Evolutionary conservation across 37 sponge, comb jelly and placozoan genomes (phyloP).

Genomic region (Oscarella lobularis): DNA sequence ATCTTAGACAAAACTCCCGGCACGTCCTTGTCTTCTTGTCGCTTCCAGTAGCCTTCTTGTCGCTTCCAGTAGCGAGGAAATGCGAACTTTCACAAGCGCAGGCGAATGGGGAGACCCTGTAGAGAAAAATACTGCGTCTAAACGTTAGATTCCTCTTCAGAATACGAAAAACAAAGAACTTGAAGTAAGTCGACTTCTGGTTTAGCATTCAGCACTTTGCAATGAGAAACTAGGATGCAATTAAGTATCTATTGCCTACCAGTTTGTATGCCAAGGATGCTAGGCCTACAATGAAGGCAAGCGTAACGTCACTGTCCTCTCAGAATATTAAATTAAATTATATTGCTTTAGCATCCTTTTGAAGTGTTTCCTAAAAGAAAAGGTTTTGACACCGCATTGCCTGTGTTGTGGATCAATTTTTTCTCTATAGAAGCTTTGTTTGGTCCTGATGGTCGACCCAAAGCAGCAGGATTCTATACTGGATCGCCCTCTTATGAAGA

Average conservation of each 20-base stretch:
- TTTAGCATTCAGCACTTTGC: too few species aligned
- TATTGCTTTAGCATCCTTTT: slow-evolving; percentile 39
- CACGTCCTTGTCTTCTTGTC: too few species aligned
- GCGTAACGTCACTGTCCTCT: too few species aligned
- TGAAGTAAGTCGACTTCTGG: slow-evolving; percentile 19
- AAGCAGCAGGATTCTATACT: slow-evolving; percentile 65
- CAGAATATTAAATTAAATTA: neutral
- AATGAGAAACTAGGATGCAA: slow-evolving; percentile 54
- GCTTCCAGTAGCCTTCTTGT: too few species aligned
- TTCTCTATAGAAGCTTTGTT: slow-evolving; percentile 15
- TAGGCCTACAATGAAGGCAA: slow-evolving; percentile 54
- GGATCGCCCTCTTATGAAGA: slow-evolving; percentile 44
- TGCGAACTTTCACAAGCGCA: too few species aligned
- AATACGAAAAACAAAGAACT: slow-evolving; percentile 52
- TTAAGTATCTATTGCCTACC: slow-evolving; percentile 59
- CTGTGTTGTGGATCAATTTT: neutral
- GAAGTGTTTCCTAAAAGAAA: slow-evolving; percentile 26
- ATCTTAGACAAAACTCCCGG: too few species aligned
- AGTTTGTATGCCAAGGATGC: slow-evolving; percentile 41
- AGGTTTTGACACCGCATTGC: slow-evolving; percentile 36
- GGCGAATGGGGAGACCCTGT: too few species aligned
- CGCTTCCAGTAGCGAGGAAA: too few species aligned
- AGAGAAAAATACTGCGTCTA: too few species aligned
- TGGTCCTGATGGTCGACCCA: slow-evolving; percentile 29
- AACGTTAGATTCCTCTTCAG: too few species aligned